A percentile compares a stretch with the other conserved stretches of the same genome.
phyloP scores from a whole-genome alignment of 2,888 invertebrate genomes.

The Campopleginae sp. region DNA sequence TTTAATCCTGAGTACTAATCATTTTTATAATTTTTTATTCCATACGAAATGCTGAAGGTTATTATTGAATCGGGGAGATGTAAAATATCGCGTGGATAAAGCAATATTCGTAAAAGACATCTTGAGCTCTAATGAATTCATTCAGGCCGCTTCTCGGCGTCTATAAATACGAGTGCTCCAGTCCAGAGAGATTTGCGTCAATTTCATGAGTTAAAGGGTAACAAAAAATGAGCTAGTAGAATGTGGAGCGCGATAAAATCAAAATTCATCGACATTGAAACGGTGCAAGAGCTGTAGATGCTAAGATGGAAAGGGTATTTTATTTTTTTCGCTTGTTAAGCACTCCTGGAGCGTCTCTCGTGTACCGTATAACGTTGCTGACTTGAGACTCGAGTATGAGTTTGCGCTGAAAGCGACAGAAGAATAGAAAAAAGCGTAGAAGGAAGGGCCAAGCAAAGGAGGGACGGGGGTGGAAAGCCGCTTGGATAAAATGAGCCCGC shows the following conservation, averaged over 20 bases:
- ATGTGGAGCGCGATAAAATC: conserved; percentile 37
- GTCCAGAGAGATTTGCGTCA: conserved; percentile 1
- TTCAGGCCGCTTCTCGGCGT: conserved; percentile 31
- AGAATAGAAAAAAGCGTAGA: conserved; percentile 18
- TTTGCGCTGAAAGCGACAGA: conserved; percentile 16
- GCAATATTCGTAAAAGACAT: neutral
- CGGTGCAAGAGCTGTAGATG: neutral
- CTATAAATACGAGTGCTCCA: conserved; percentile 17
- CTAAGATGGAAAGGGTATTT: neutral
- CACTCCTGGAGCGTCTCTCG: conserved; percentile 26
- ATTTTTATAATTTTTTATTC: neutral
- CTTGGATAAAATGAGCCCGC: conserved; percentile 61
- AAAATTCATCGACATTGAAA: conserved; percentile 51
- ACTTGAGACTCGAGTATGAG: conserved; percentile 23
- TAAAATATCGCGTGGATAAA: neutral
- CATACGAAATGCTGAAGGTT: neutral
- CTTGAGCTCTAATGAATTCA: conserved; percentile 35
- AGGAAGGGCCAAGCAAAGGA: neutral
- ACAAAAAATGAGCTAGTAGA: conserved; percentile 14
- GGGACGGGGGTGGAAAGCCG: neutral
- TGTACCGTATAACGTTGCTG: conserved; percentile 36
- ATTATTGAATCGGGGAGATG: neutral
- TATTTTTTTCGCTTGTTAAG: conserved; percentile 27
- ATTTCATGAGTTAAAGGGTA: conserved; percentile 3
- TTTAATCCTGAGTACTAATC: neutral